phyloP scores from a whole-genome alignment of 2,797 vertebrate genomes.

The Limosa lapponica region DNA sequence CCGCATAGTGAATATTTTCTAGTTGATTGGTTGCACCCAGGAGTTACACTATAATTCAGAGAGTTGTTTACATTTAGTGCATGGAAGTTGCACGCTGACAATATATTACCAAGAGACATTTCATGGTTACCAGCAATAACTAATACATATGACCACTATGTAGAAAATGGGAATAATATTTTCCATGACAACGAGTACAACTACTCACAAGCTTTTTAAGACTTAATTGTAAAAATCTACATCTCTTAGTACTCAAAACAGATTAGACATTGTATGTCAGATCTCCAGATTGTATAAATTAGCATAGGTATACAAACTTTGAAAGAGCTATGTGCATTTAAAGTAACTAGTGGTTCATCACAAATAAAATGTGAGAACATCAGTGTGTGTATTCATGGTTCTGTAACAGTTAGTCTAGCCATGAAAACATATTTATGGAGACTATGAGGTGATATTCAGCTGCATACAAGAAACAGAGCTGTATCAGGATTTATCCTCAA shows the following conservation, averaged over 20 bases:
- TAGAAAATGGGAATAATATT: neutral
- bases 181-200: neutral
- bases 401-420: neutral
- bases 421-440: neutral
- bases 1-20: neutral
- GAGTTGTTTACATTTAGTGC: neutral
- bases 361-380: neutral
- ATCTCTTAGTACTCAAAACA: neutral
- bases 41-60: neutral
- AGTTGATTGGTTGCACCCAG: neutral
- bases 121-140: neutral
- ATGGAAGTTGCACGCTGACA: neutral
- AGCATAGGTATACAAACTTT: neutral
- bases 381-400: neutral
- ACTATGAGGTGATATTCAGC: neutral
- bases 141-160: neutral
- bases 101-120: neutral
- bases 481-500: neutral
- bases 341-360: neutral
- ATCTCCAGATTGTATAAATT: neutral
- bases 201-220: neutral
- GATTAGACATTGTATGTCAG: neutral
- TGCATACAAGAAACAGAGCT: neutral
- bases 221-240: neutral
- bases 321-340: neutral